Base-by-base conservation (phyloP, 2,888 invertebrate genomes). In the Amphipoea oculea region DNA sequence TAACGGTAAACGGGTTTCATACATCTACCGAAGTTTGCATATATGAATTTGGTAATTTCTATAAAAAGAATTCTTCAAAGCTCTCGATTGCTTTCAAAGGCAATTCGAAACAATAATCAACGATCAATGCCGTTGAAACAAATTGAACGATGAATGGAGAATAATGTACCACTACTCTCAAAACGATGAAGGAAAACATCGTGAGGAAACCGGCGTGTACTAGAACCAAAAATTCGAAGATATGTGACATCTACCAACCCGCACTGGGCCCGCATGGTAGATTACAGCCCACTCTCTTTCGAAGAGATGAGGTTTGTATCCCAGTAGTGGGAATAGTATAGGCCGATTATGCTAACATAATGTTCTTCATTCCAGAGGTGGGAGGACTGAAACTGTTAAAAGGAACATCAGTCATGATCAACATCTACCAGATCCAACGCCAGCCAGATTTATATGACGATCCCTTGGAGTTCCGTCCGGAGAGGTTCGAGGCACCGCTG, bases 381-480 rank as follows among this genome's bases (percentile, higher is more conserved):
- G 89, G 84, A 45, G 90, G 83, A 1, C 23, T 91, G 1, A 87
- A 75, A 7, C 85, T 87, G 88, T 93, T 95, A 0, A 94, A 95
- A 82, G 94, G 95, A 7, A 93, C 95, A 4, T 92, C 95, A 2
- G 81, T 97, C 0, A 91, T 94, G 5, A 85, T 97, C 5, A 93
- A 96, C 70, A 93, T 96, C n/a, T 94, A 92, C 76, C 93, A 94
- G 48, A 91, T 96, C 81, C 97, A 98, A 88, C 92, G 97, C 45
- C 93, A 97, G 85, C 94, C 96, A 1, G 94, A 96, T 11, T 89
- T 96, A 42, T 97, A 95, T 88, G 96, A 97, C 0, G 95, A 97
- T 80, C 97, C 98, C 1, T 92, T 97, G 75, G 94, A 93, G 67
- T 97, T 95, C 80, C 90, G 89, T 11, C 98, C 98, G 0, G 97